A percentile compares a stretch with the other conserved stretches of the same genome.
Conservation (phyloP, 2,797 vertebrate species). For the Brotula barbata region DNA sequence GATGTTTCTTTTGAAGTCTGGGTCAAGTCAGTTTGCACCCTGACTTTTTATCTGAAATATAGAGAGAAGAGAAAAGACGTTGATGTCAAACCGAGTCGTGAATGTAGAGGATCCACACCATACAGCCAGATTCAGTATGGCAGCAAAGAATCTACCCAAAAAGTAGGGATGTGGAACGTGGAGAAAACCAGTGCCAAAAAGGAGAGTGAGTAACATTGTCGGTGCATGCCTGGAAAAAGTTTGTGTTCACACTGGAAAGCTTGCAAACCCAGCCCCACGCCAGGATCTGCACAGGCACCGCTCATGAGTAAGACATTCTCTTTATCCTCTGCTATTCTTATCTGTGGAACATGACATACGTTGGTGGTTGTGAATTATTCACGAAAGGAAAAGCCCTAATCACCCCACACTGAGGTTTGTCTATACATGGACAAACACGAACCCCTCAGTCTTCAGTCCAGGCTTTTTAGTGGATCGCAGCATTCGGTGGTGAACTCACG, state of each 20-base stretch:
- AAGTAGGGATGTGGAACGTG: constrained; percentile 52
- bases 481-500: constrained; percentile 18
- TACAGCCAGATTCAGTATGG: background rate
- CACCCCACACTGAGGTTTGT: background rate
- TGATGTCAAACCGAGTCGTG: constrained; percentile 12
- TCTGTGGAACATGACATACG: constrained; percentile 47
- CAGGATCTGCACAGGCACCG: constrained; percentile 57
- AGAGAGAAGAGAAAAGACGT: constrained; percentile 13
- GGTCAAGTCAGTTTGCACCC: constrained; percentile 11
- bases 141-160: constrained; percentile 14
- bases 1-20: constrained; percentile 29
- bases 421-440: constrained; percentile 35
- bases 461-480: constrained; percentile 14
- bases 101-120: constrained; percentile 3
- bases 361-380: constrained; percentile 22
- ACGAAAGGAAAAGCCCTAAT: constrained; percentile 24
- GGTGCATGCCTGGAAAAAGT: constrained; percentile 75
- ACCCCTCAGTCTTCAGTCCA: constrained; percentile 12
- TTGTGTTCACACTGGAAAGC: constrained; percentile 71
- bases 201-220: constrained; percentile 61
- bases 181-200: constrained; percentile 45
- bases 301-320: constrained; percentile 69
- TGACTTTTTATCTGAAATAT: constrained; percentile 44
- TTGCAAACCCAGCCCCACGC: constrained; percentile 61
- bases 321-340: constrained; percentile 40